phyloP scores from a whole-genome alignment of 2,797 vertebrate genomes.

The Bucorvus abyssinicus region DNA sequence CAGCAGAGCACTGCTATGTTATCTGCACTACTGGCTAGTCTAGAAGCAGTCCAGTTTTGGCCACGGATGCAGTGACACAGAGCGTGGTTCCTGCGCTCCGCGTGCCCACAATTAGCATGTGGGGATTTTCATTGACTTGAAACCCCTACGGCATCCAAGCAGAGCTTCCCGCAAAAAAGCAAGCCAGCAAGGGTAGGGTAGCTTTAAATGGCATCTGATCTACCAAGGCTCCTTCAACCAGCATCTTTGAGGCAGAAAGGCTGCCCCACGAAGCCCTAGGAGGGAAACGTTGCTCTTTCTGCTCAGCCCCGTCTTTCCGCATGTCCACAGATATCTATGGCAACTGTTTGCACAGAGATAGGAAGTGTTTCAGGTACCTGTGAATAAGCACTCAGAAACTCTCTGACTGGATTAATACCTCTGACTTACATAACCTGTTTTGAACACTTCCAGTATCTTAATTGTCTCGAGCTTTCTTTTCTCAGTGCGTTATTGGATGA shows the following conservation, averaged over 20 bases:
- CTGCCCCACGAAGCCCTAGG: fast-evolving
- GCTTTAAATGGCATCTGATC: not conserved
- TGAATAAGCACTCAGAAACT: not conserved
- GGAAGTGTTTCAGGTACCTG: not conserved
- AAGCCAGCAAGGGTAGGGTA: not conserved
- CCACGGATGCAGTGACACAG: not conserved
- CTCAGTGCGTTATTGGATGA: not conserved
- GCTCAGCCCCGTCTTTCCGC: not conserved
- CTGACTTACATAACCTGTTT: not conserved
- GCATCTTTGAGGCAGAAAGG: not conserved
- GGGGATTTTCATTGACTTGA: not conserved
- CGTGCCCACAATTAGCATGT: fast-evolving
- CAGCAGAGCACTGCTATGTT: not conserved
- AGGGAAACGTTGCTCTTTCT: not conserved
- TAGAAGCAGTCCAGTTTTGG: not conserved
- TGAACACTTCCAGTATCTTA: not conserved
- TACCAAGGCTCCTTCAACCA: not conserved
- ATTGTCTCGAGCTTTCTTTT: not conserved
- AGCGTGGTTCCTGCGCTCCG: fast-evolving
- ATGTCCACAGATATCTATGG: not conserved
- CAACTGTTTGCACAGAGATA: not conserved
- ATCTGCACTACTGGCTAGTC: not conserved
- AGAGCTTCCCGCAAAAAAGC: not conserved
- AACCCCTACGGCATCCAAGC: not conserved
- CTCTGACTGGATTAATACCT: not conserved